Percentiles rank a stretch among this genome's conserved stretches.
These are phyloP conservation scores for Diachasma alloeum DNA, from an alignment of 1,140 invertebrate genomes.

Conservation along the genomic window DNA sequence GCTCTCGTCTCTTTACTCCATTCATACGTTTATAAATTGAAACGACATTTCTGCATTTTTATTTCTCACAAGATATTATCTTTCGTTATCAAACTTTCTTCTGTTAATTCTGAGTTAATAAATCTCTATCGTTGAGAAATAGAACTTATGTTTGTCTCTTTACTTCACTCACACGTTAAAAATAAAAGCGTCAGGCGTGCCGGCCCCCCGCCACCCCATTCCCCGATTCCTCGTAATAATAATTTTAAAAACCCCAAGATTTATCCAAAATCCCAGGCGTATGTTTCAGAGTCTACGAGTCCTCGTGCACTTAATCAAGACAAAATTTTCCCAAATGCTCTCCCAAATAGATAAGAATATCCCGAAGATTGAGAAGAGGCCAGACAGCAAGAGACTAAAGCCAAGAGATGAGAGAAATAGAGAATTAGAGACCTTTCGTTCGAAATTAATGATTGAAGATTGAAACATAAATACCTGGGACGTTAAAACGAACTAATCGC, in stretches of 20 bases:
- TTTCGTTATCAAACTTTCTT: too few species aligned
- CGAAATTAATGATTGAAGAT: neutral
- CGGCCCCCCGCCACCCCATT: too few species aligned
- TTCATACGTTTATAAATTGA: too few species aligned
- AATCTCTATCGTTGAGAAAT: too few species aligned
- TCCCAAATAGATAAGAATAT: constrained; percentile 15
- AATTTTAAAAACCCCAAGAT: neutral
- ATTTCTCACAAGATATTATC: too few species aligned
- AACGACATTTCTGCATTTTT: too few species aligned
- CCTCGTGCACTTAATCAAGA: neutral
- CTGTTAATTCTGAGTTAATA: too few species aligned
- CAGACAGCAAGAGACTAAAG: constrained; percentile 8
- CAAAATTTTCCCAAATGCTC: neutral
- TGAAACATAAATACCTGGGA: neutral
- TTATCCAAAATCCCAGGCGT: neutral
- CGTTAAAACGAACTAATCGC: constrained; percentile 25
- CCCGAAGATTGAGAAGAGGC: neutral
- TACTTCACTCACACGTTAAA: too few species aligned
- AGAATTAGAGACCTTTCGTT: neutral
- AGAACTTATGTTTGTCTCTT: too few species aligned
- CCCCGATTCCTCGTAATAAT: neutral
- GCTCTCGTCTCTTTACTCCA: too few species aligned
- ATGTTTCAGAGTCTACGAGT: constrained; percentile 23
- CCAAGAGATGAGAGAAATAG: constrained; percentile 2
- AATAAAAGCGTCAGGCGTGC: too few species aligned